These are phyloP conservation scores for Platycnemis pennipes DNA, from an alignment of 2,888 invertebrate species.

Conservation along the genomic window DNA sequence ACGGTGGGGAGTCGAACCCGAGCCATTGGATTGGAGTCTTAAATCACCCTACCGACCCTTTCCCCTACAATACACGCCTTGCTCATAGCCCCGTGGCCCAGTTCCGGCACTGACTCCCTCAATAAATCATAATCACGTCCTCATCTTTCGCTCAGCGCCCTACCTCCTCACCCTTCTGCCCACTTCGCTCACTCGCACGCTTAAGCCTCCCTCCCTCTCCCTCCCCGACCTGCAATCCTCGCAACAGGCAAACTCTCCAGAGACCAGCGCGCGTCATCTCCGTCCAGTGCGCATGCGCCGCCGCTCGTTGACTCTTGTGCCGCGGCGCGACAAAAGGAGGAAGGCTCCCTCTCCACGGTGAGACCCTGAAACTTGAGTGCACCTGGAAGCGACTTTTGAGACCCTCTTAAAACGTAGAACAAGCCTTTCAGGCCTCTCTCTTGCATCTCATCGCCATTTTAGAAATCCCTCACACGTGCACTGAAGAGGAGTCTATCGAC, in stretches of 20 bases:
- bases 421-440: too few species aligned
- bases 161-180: neutral
- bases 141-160: too few species aligned
- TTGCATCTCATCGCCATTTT: too few species aligned
- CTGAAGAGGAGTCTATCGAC: neutral
- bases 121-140: constrained; percentile 16
- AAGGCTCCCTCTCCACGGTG: neutral
- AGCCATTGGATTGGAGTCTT: too few species aligned
- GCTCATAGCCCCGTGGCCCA: constrained; percentile 18
- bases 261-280: neutral
- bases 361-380: neutral
- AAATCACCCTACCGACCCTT: too few species aligned
- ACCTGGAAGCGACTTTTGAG: neutral
- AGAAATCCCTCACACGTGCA: neutral
- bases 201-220: neutral
- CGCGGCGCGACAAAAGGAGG: neutral
- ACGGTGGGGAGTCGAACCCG: too few species aligned
- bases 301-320: neutral
- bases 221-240: neutral
- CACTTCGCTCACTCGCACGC: neutral
- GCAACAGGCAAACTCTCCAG: neutral
- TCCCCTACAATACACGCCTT: neutral
- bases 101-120: neutral
- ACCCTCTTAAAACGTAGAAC: too few species aligned
- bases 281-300: neutral